These are phyloP conservation scores for Lutjanus erythropterus DNA, from an alignment of 2,113 vertebrate genomes.

Conservation along the genomic window DNA sequence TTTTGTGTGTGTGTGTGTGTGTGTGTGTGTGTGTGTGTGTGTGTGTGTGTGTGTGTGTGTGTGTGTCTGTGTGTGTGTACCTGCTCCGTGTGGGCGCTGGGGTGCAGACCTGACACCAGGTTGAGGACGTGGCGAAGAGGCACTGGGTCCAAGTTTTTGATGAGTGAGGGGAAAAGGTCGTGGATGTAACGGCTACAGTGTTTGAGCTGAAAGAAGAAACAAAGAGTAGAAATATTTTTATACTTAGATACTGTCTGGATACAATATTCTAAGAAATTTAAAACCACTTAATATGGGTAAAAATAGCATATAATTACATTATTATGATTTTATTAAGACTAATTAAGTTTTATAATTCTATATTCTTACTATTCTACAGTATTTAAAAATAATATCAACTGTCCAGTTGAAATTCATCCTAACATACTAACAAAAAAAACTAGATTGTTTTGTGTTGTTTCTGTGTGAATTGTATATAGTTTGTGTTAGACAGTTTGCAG, in stretches of 20 bases:
- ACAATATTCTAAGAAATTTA: background rate
- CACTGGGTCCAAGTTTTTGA: conserved; percentile 98
- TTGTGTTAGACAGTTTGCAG: no score
- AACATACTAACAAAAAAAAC: no score
- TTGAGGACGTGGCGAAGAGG: conserved; percentile 97
- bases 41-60: conserved; percentile 60
- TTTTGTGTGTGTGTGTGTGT: background rate
- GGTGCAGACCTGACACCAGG: conserved; percentile 96
- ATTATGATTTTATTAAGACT: no score
- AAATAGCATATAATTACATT: no score
- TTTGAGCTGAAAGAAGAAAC: conserved; percentile 87
- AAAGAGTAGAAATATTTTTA: background rate
- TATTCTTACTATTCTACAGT: no score
- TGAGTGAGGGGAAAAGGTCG: conserved; percentile 97
- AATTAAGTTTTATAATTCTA: no score
- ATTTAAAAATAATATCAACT: no score
- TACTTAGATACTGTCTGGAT: background rate
- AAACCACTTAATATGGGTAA: background rate
- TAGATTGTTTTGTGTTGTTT: no score
- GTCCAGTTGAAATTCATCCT: no score
- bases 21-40: conserved; percentile 55
- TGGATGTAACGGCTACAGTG: conserved; percentile 99
- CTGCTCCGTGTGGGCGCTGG: conserved; percentile 98
- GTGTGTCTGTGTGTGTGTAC: conserved; percentile 78
- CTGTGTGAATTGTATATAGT: no score